Evolutionary conservation across 1,140 invertebrate genomes (phyloP).

Genomic region (Drosophila simulans): DNA sequence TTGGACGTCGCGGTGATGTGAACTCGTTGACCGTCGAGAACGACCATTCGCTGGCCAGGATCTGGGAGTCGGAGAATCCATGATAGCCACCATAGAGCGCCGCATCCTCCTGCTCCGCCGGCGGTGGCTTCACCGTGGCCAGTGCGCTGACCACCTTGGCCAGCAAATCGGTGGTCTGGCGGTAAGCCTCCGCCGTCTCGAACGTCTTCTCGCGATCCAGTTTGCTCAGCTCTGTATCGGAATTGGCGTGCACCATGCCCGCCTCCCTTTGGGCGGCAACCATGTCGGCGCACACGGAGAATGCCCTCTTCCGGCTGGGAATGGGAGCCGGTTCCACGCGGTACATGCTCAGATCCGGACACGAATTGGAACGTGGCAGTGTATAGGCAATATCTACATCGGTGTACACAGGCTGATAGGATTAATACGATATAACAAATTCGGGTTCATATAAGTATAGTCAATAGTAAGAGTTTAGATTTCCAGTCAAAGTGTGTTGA

Average conservation of each 20-base stretch:
- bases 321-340: conserved; percentile 84
- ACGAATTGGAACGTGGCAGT: conserved; percentile 85
- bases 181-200: conserved; percentile 86
- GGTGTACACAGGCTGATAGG: conserved; percentile 77
- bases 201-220: conserved; percentile 92
- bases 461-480: not conserved
- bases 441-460: not conserved
- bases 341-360: conserved; percentile 87
- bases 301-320: conserved; percentile 86
- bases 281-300: conserved; percentile 86
- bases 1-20: conserved; percentile 85
- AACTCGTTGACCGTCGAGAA: conserved; percentile 81
- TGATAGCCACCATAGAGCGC: conserved; percentile 85
- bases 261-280: conserved; percentile 35
- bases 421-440: conserved; percentile 19
- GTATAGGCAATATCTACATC: conserved; percentile 62
- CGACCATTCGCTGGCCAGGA: conserved; percentile 88
- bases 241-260: conserved; percentile 85
- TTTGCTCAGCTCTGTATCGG: conserved; percentile 90
- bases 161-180: conserved; percentile 90
- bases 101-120: conserved; percentile 83
- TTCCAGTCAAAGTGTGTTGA: not conserved
- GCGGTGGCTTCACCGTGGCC: conserved; percentile 86
- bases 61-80: conserved; percentile 89
- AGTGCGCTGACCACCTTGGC: conserved; percentile 91